Base-by-base conservation (phyloP, 2,888 invertebrate genomes). In the Heliconius hortense region DNA sequence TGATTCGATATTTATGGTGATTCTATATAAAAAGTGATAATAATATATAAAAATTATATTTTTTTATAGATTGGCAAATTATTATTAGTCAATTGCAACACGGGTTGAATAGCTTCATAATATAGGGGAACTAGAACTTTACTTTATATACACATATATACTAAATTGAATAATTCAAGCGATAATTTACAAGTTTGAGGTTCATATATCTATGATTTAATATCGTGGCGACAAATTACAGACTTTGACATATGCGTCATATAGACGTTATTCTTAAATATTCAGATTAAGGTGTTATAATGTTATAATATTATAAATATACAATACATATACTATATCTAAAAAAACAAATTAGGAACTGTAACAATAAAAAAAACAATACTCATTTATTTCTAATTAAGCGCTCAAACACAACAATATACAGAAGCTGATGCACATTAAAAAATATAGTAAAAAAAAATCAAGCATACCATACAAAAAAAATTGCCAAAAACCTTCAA, bases 351-450 rank as follows among this genome's bases (percentile, higher is more conserved):
- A 48, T 11, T 18, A 24, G 31, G 26, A 70, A 31, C 11, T 21
- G 31, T 35, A 21, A 70, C 11, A 56, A 35, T 18, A 60, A 70
- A 62, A 62, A 62, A 71, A 43, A 39, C 26, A 43, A 62, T 18
- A 10, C 4, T 18, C 13, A 72, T 64, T 64, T 35, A 64, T 64
- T 64, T 4, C n/a, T 13, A 64, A 35, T 28, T 21, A 28, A 8
- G 5, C 62, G 28, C 62, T 62, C 28, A 62, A 62, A 28, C 62
- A 62, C 28, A 28, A 62, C 18, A 48, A 48, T 28, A 62, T 26
- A 71, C 24, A 10, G 24, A 63, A 39, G 62, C 72, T 21, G 48
- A 72, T 72, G 62, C 60, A 70, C 56, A 43, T 48, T 56, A 21
- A n/a, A 35, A 31, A 13, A 59, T 68, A 24, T 15, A 39, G 15